These are phyloP conservation scores for Actinernus sp. DNA, from an alignment of 92 coral and sea anemone species.

Conservation along the genomic window DNA sequence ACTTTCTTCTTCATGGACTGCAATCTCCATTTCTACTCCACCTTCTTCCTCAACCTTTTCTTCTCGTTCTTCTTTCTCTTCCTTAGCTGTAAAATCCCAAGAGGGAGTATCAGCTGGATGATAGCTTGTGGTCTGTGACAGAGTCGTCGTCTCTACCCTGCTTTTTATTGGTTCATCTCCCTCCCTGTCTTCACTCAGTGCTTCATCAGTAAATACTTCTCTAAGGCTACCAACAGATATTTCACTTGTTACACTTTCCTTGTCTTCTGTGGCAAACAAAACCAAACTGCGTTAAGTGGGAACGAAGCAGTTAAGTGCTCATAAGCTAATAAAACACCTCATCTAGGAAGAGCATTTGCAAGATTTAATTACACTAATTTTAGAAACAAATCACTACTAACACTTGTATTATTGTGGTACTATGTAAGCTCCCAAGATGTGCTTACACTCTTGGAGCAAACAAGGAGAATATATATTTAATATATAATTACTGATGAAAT, in stretches of 20 bases:
- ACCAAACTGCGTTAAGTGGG: constrained; percentile 2
- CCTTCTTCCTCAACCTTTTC: constrained; percentile 24
- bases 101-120: constrained; percentile 3
- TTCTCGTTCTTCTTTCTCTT: constrained; percentile 4
- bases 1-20: neutral
- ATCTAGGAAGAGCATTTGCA: too few species aligned
- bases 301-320: too few species aligned
- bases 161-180: constrained; percentile 13
- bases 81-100: constrained; percentile 3
- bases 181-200: constrained; percentile 25
- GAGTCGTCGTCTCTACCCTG: constrained; percentile 31
- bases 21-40: constrained; percentile 1
- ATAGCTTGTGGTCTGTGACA: constrained; percentile 32
- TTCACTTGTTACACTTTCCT: constrained; percentile 23
- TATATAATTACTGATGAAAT: too few species aligned
- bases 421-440: too few species aligned
- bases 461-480: too few species aligned
- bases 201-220: constrained; percentile 25
- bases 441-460: too few species aligned
- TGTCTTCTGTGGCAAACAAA: neutral
- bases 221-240: constrained; percentile 13
- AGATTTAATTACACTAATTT: too few species aligned
- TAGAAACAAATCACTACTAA: too few species aligned
- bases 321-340: too few species aligned
- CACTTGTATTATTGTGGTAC: too few species aligned